Percentiles rank a stretch among this genome's conserved stretches.
phyloP scores from a whole-genome alignment of 2,113 vertebrate species.

The Nibea albiflora region DNA sequence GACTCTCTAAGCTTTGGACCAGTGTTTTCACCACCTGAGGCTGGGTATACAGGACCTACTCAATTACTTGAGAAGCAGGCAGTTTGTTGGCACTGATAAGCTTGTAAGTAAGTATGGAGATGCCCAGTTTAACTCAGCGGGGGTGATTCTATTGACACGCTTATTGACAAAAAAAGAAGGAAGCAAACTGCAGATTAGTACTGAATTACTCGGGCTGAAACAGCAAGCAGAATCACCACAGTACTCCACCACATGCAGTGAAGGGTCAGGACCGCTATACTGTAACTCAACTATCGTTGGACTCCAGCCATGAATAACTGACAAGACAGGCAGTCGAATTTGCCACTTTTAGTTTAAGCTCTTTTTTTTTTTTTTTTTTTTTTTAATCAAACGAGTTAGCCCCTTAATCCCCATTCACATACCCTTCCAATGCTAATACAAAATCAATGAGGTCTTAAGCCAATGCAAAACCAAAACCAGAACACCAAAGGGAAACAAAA shows the following conservation, averaged over 20 bases:
- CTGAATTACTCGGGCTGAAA: slow-evolving; percentile 8
- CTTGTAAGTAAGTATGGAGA: slow-evolving; percentile 43
- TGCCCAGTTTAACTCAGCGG: slow-evolving; percentile 35
- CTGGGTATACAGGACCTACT: slow-evolving; percentile 25
- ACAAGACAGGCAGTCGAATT: neutral
- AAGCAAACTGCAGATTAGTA: slow-evolving; percentile 33
- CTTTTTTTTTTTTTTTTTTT: too few relatives aligned
- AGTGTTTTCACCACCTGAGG: slow-evolving; percentile 32
- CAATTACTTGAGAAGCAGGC: slow-evolving; percentile 48
- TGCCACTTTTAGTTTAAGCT: too few relatives aligned
- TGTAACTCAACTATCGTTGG: neutral
- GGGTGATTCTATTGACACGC: slow-evolving; percentile 40
- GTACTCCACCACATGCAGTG: neutral
- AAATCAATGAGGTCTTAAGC: neutral
- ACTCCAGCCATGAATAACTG: neutral
- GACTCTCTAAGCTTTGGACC: neutral
- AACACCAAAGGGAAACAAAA: slow-evolving; percentile 7
- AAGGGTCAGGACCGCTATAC: neutral
- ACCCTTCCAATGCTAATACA: neutral
- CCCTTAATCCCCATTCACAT: neutral
- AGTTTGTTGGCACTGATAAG: slow-evolving; percentile 54
- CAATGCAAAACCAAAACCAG: slow-evolving; percentile 6
- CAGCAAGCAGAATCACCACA: neutral
- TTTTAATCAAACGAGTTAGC: neutral
- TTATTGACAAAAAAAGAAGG: slow-evolving; percentile 28